Conservation (phyloP, 2,797 vertebrate genomes). For the Schizopygopsis malacanthus region DNA sequence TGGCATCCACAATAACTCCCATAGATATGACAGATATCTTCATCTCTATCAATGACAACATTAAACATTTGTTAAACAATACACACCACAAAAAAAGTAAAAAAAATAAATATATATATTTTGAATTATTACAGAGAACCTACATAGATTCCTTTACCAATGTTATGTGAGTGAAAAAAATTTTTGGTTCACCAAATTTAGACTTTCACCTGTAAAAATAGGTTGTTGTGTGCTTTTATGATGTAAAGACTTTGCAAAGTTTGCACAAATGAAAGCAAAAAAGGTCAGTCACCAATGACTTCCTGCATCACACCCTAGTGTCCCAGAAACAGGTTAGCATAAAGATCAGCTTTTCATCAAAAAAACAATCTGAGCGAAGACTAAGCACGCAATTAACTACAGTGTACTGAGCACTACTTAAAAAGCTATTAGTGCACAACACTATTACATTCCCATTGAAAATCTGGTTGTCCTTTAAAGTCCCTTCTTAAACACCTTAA, state of each 20-base stretch:
- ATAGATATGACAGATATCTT: background rate
- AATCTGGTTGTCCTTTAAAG: background rate
- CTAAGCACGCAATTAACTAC: background rate
- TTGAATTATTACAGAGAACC: background rate
- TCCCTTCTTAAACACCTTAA: constrained; percentile 9
- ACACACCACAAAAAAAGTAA: background rate
- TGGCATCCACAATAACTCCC: background rate
- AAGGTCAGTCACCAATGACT: background rate
- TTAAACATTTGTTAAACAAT: background rate
- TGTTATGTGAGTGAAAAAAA: background rate
- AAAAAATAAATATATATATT: no score
- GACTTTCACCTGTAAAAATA: background rate
- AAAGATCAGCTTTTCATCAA: background rate
- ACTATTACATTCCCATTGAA: constrained; percentile 2
- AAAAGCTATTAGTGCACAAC: constrained; percentile 8
- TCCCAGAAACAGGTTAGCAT: constrained; percentile 5
- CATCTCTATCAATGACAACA: no score
- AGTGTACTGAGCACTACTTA: background rate
- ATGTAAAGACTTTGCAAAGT: background rate
- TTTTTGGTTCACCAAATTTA: background rate
- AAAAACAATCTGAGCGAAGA: background rate
- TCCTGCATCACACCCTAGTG: constrained; percentile 19
- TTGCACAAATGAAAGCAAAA: constrained; percentile 2
- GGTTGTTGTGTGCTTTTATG: background rate
- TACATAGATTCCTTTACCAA: background rate